Conservation (phyloP, 2,113 vertebrate species). For the Gobio gobio region DNA sequence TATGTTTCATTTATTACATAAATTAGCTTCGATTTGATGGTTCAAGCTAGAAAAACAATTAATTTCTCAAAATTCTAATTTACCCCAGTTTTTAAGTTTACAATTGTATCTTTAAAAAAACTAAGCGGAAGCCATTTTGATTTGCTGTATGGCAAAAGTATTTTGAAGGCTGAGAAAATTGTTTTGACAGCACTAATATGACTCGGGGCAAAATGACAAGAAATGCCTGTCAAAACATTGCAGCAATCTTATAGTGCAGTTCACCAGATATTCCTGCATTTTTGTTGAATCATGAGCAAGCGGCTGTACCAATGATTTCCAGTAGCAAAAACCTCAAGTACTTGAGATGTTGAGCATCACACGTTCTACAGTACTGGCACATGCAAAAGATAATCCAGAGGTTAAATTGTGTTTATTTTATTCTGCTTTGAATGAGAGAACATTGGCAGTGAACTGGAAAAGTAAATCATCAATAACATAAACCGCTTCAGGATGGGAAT, state of each 20-base stretch:
- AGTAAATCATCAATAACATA: slow-evolving; percentile 13
- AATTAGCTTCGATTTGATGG: not conserved
- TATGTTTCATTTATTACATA: not conserved
- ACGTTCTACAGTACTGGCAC: not conserved
- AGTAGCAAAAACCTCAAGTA: not conserved
- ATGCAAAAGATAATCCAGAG: not conserved
- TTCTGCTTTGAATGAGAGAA: slow-evolving; percentile 15
- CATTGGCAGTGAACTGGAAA: slow-evolving; percentile 1
- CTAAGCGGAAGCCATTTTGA: not conserved
- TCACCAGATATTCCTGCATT: not conserved
- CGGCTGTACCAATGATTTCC: not conserved
- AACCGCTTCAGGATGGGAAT: not conserved
- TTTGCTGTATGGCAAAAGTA: not conserved
- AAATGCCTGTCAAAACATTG: not conserved
- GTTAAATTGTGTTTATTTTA: not conserved
- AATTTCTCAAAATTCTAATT: not conserved
- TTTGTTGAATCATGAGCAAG: not conserved
- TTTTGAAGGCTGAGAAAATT: not conserved
- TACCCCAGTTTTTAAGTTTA: not conserved
- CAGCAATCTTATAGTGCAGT: not conserved
- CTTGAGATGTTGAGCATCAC: not conserved
- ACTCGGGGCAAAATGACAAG: not conserved
- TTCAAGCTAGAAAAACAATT: not conserved
- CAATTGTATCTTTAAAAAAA: not conserved
- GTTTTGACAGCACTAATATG: not conserved